A percentile compares a stretch with the other conserved stretches of the same genome.
These are phyloP conservation scores for Phataginus tetradactyla DNA, from an alignment of 2,797 vertebrate species.

Conservation along the genomic window DNA sequence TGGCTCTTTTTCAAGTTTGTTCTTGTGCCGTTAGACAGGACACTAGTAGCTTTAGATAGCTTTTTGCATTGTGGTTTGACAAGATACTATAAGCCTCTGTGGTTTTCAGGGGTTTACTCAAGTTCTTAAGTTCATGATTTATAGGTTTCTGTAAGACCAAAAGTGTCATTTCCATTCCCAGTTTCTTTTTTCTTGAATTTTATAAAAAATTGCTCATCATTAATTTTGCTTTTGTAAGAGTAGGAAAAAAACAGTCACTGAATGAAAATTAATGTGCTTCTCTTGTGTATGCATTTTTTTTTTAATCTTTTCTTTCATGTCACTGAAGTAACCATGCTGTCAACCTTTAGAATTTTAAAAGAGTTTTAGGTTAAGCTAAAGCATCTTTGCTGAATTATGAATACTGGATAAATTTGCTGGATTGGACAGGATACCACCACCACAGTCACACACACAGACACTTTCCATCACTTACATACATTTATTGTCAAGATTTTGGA, in stretches of 20 bases:
- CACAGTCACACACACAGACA: not conserved
- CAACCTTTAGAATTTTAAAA: not conserved
- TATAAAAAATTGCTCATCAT: not conserved
- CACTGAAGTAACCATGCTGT: not conserved
- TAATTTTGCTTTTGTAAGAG: slow-evolving; percentile 32
- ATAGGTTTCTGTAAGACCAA: not conserved
- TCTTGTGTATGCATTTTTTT: not conserved
- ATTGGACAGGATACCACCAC: not conserved
- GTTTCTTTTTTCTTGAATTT: not conserved
- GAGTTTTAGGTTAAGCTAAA: not conserved
- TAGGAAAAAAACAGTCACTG: not conserved
- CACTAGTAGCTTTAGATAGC: not conserved
- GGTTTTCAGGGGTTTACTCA: not conserved
- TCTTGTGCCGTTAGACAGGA: not conserved
- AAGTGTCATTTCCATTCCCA: not conserved
- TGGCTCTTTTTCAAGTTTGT: not conserved
- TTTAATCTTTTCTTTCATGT: not conserved
- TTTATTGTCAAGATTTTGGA: not conserved
- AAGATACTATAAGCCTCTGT: not conserved
- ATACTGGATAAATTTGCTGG: not conserved
- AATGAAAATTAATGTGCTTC: not conserved
- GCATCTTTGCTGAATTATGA: not conserved
- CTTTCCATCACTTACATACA: not conserved
- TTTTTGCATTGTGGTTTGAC: slow-evolving; percentile 2
- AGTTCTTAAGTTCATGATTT: slow-evolving; percentile 33